Evolutionary conservation across 2,113 vertebrate species (phyloP).

Genomic region (Chamaea fasciata): DNA sequence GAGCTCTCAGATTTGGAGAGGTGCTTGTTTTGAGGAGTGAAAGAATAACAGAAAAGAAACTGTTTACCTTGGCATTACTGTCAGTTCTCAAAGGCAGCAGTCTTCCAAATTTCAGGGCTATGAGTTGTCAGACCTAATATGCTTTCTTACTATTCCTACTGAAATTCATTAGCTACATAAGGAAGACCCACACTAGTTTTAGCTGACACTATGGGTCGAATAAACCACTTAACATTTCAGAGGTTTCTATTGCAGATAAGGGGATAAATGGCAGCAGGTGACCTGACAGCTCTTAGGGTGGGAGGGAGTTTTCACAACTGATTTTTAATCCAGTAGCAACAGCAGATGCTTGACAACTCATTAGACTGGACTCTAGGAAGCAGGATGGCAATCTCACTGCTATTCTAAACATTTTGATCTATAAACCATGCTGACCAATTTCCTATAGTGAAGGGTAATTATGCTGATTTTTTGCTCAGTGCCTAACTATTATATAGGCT

Average conservation of each 20-base stretch:
- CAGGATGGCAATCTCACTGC: not conserved
- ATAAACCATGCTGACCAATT: not conserved
- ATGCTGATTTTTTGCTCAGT: not conserved
- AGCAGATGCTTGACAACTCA: not conserved
- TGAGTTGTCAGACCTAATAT: not conserved
- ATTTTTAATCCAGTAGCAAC: not conserved
- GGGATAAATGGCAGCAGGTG: not conserved
- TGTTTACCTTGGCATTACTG: constrained; percentile 1
- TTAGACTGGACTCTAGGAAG: not conserved
- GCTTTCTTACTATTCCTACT: not conserved
- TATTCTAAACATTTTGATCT: not conserved
- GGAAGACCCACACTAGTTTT: not conserved
- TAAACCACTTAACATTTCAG: not conserved
- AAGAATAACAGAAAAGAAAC: constrained; percentile 23
- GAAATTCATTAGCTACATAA: not conserved
- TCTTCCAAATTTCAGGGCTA: not conserved
- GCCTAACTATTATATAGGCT: not conserved
- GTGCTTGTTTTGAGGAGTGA: not conserved
- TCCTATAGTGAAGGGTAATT: not conserved
- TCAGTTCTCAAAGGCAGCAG: not conserved
- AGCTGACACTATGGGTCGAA: not conserved
- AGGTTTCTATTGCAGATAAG: not conserved
- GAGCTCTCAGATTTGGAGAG: not conserved
- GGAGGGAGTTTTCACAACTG: not conserved
- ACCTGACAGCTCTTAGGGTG: not conserved